A percentile compares a stretch with the other conserved stretches of the same genome.
These are phyloP conservation scores for Symphodus melops DNA, from an alignment of 2,113 vertebrate genomes.

Conservation along the genomic window DNA sequence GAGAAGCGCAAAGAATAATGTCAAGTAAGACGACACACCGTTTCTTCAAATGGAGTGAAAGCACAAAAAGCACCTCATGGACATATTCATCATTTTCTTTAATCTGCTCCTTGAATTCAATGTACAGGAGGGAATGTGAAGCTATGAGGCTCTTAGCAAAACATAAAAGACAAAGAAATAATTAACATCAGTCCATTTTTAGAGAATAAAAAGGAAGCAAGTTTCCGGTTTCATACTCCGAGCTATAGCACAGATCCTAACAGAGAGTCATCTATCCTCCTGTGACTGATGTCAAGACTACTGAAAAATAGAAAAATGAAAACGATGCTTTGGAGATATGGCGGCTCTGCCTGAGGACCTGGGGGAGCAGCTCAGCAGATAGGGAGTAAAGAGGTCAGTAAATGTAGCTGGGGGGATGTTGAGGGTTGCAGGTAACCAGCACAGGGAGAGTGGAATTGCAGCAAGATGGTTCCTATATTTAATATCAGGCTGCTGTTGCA, in stretches of 20 bases:
- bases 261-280: slow-evolving; percentile 8
- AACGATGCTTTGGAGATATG: slow-evolving; percentile 18
- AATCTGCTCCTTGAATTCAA: slow-evolving; percentile 26
- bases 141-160: background rate
- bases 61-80: slow-evolving; percentile 21
- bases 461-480: slow-evolving; percentile 32
- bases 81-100: slow-evolving; percentile 34
- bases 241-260: background rate
- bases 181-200: background rate
- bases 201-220: background rate
- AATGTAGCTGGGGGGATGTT: slow-evolving; percentile 38
- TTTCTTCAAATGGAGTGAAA: slow-evolving; percentile 36
- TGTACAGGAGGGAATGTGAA: slow-evolving; percentile 8
- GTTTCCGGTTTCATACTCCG: background rate
- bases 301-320: slow-evolving; percentile 32
- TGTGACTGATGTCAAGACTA: slow-evolving; percentile 8
- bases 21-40: slow-evolving; percentile 19
- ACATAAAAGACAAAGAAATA: background rate
- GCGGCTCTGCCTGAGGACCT: slow-evolving; percentile 26
- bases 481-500: slow-evolving; percentile 35
- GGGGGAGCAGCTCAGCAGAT: slow-evolving; percentile 18
- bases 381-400: slow-evolving; percentile 47
- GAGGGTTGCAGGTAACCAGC: slow-evolving; percentile 16
- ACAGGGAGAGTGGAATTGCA: slow-evolving; percentile 2
- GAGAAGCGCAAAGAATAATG: slow-evolving; percentile 59